Percentiles rank a stretch among this genome's conserved stretches.
These are phyloP conservation scores for Aleadryas rufinucha DNA, from an alignment of 2,113 vertebrate genomes.

Conservation along the genomic window DNA sequence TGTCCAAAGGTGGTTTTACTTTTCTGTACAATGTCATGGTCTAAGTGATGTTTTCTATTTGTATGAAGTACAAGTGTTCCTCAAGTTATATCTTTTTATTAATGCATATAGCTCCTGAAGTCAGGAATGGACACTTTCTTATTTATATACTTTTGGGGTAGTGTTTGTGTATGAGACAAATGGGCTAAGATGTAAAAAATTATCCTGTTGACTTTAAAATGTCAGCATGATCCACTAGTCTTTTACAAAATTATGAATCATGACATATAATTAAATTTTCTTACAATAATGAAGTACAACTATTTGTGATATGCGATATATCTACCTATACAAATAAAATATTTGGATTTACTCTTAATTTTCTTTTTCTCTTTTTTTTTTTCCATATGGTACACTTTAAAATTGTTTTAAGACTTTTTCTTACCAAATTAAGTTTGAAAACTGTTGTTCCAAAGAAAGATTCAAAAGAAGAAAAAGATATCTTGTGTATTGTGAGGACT, in stretches of 20 bases:
- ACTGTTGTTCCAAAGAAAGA: not conserved
- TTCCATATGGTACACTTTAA: not conserved
- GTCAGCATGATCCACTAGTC: not conserved
- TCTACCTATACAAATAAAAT: not conserved
- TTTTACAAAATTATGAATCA: not conserved
- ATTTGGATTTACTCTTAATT: not conserved
- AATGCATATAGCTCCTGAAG: not conserved
- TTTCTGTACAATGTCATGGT: not conserved
- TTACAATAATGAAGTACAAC: not conserved
- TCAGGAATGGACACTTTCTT: not conserved
- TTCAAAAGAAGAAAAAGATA: not conserved
- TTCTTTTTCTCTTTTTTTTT: not conserved
- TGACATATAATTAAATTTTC: not conserved
- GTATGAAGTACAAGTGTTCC: not conserved
- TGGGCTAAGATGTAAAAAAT: not conserved
- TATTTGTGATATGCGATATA: not conserved
- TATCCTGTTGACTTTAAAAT: not conserved
- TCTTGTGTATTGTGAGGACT: not conserved
- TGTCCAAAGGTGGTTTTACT: not conserved
- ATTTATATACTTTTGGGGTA: not conserved
- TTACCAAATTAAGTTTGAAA: not conserved
- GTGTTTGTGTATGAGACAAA: not conserved
- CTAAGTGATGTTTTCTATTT: not conserved
- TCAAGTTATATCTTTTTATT: not conserved
- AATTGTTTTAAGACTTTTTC: not conserved